These are phyloP conservation scores for Pygocentrus nattereri DNA, from an alignment of 2,797 vertebrate genomes.

Conservation along the genomic window DNA sequence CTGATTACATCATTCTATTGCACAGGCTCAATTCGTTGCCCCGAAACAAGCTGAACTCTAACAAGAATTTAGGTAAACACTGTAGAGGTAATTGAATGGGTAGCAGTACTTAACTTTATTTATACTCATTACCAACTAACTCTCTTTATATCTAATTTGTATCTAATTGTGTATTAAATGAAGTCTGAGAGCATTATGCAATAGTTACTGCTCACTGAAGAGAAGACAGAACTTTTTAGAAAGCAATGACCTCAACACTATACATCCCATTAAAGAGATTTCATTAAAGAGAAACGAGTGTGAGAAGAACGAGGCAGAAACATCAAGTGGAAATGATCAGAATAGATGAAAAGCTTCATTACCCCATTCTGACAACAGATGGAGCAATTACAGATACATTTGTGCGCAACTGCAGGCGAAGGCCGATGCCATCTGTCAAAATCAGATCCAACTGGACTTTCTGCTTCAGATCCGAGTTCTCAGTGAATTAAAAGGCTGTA, in stretches of 20 bases:
- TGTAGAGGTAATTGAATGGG: too few relatives aligned
- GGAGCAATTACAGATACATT: slow-evolving; percentile 44
- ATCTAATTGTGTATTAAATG: too few relatives aligned
- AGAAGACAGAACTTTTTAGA: too few relatives aligned
- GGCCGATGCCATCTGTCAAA: slow-evolving; percentile 34
- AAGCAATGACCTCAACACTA: not conserved
- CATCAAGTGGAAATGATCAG: slow-evolving; percentile 26
- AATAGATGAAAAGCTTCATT: slow-evolving; percentile 33
- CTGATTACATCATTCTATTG: too few relatives aligned
- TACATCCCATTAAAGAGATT: not conserved
- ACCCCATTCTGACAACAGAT: slow-evolving; percentile 36
- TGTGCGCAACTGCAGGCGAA: slow-evolving; percentile 30
- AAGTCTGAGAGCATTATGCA: not conserved
- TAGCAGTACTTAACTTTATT: too few relatives aligned
- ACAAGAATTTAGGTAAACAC: too few relatives aligned
- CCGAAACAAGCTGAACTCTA: too few relatives aligned
- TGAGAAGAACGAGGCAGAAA: slow-evolving; percentile 15
- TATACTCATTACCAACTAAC: too few relatives aligned
- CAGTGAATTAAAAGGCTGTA: not conserved
- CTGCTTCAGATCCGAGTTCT: slow-evolving; percentile 18
- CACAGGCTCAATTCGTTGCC: too few relatives aligned
- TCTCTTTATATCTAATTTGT: too few relatives aligned
- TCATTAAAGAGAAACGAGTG: not conserved
- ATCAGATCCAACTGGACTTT: slow-evolving; percentile 38
- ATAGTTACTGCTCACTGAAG: not conserved